These are phyloP conservation scores for Tetragonula carbonaria DNA, from an alignment of 2,888 invertebrate genomes.

Conservation along the genomic window DNA sequence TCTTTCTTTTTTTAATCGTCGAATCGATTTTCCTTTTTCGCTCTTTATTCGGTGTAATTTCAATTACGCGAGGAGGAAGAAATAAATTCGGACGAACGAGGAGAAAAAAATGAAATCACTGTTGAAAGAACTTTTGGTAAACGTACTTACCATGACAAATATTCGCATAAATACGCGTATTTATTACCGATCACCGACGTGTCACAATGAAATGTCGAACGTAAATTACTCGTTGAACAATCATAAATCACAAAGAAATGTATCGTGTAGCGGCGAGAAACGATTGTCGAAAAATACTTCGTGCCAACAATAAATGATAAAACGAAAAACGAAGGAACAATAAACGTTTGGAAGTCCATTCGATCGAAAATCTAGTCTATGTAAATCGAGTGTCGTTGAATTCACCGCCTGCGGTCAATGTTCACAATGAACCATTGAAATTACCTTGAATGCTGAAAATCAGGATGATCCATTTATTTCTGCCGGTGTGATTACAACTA, in stretches of 20 bases:
- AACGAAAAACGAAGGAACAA: no score
- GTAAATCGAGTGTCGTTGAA: neutral
- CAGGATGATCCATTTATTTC: constrained; percentile 13
- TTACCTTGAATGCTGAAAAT: constrained; percentile 27
- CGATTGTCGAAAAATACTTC: neutral
- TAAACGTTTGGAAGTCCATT: neutral
- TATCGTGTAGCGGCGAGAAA: neutral
- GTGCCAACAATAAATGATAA: no score
- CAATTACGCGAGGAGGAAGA: neutral
- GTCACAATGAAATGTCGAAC: neutral
- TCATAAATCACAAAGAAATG: neutral
- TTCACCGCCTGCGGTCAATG: neutral
- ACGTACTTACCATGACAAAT: neutral
- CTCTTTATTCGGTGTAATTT: neutral
- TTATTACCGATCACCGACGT: neutral
- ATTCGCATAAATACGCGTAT: neutral
- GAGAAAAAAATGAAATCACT: neutral
- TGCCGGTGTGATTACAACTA: neutral
- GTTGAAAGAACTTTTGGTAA: neutral
- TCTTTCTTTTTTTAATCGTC: neutral
- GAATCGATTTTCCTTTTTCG: neutral
- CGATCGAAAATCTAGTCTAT: neutral
- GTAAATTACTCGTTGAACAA: neutral
- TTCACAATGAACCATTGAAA: neutral
- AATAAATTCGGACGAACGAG: neutral